Conservation (phyloP, 2,797 vertebrate species). For the Mus caroli region DNA sequence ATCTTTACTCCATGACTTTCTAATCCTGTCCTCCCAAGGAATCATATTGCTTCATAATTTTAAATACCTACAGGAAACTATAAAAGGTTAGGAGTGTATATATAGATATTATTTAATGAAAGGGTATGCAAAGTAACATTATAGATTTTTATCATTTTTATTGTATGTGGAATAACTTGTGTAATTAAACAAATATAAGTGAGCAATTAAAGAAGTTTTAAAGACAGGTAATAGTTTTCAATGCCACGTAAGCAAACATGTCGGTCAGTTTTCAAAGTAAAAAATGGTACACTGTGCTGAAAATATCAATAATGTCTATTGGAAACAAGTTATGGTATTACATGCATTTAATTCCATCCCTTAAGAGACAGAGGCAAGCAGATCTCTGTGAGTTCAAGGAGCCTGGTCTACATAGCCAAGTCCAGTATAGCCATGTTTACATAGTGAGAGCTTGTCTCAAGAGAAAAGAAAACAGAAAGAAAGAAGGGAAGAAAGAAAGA, state of each 20-base stretch:
- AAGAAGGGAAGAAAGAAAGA: no score
- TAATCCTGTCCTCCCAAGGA: background rate
- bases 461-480: no score
- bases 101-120: conserved; percentile 68
- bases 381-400: background rate
- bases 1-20: conserved; percentile 36
- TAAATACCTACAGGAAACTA: conserved; percentile 37
- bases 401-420: background rate
- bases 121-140: conserved; percentile 45
- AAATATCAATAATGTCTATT: conserved; percentile 21
- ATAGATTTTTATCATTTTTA: conserved; percentile 56
- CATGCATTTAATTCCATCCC: background rate
- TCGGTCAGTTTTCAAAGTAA: conserved; percentile 57
- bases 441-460: background rate
- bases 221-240: background rate
- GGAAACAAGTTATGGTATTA: background rate
- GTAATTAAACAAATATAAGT: background rate
- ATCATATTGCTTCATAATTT: background rate
- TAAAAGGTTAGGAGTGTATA: conserved; percentile 32
- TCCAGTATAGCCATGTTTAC: background rate
- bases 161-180: conserved; percentile 22
- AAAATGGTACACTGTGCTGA: conserved; percentile 28
- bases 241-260: conserved; percentile 38
- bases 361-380: background rate
- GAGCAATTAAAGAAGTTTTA: background rate